Evolutionary conservation across 2,888 invertebrate genomes (phyloP).

Genomic region (Agonopterix alstromeriana): DNA sequence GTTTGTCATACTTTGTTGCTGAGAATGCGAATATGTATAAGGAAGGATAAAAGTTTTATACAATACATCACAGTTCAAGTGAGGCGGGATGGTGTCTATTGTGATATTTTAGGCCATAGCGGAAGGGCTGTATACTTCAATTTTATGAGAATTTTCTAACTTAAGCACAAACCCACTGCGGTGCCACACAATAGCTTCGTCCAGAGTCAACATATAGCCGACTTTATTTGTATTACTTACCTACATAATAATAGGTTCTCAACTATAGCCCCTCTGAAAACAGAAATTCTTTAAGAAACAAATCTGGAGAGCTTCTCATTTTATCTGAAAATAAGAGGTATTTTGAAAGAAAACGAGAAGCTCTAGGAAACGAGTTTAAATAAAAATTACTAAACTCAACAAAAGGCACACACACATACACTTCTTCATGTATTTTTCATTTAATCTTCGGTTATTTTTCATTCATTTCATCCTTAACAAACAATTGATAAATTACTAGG

Average conservation of each 20-base stretch:
- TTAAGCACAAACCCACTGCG: slow-evolving; percentile 20
- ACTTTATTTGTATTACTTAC: slow-evolving; percentile 41
- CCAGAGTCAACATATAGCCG: slow-evolving; percentile 40
- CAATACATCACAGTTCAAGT: background rate
- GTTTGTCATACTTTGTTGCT: too few species aligned
- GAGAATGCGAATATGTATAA: too few species aligned
- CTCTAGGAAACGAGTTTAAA: too few species aligned
- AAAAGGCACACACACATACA: too few species aligned
- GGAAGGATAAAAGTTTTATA: too few species aligned
- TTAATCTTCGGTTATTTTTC: too few species aligned
- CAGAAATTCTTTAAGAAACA: slow-evolving; percentile 37
- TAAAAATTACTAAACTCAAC: too few species aligned
- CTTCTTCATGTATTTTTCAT: too few species aligned
- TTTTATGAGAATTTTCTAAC: slow-evolving; percentile 18
- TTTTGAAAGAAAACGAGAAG: too few species aligned
- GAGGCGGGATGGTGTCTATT: slow-evolving; percentile 6
- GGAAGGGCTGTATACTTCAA: slow-evolving; percentile 15
- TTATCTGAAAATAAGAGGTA: too few species aligned
- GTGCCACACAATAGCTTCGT: slow-evolving; percentile 40
- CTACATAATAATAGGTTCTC: slow-evolving; percentile 23
- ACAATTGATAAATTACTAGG: too few species aligned
- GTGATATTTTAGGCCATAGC: slow-evolving; percentile 8
- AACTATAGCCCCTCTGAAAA: slow-evolving; percentile 25
- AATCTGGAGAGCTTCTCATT: slow-evolving; percentile 8
- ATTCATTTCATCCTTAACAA: too few species aligned